phyloP scores from a whole-genome alignment of 2,888 invertebrate genomes.

The Drosophila testacea region DNA sequence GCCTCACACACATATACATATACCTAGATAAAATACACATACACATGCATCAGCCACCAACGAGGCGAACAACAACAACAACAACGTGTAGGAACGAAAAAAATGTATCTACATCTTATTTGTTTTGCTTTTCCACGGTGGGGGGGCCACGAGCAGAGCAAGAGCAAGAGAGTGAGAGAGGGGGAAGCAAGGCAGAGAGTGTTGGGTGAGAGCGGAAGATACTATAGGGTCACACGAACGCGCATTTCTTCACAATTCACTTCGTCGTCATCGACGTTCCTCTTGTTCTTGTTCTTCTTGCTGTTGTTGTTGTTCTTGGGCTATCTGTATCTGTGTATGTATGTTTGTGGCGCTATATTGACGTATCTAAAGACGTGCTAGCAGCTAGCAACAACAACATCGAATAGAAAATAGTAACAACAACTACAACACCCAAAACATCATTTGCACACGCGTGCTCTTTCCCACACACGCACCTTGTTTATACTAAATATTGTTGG shows the following conservation, averaged over 20 bases:
- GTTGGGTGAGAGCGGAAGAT: conserved; percentile 42
- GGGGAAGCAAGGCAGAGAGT: conserved; percentile 10
- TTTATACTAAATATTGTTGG: conserved; percentile 42
- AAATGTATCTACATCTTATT: conserved; percentile 84
- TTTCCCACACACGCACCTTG: conserved; percentile 69
- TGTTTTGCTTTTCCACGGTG: conserved; percentile 61
- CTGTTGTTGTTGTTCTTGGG: conserved; percentile 23
- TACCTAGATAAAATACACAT: conserved; percentile 55
- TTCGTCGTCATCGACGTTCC: conserved; percentile 57
- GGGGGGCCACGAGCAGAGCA: conserved; percentile 15
- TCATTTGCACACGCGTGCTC: conserved; percentile 82
- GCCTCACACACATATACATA: conserved; percentile 8
- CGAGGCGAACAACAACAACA: conserved; percentile 39
- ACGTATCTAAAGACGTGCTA: conserved; percentile 77
- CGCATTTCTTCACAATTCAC: conserved; percentile 80
- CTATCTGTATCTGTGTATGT: conserved; percentile 52
- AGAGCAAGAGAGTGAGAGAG: neutral
- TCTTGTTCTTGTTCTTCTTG: conserved; percentile 22
- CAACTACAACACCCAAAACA: conserved; percentile 50
- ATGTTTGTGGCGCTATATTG: conserved; percentile 66
- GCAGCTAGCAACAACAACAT: conserved; percentile 41
- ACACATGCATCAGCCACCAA: conserved; percentile 53
- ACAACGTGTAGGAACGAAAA: conserved; percentile 56
- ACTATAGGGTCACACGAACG: conserved; percentile 79
- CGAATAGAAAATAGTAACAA: conserved; percentile 26